Evolutionary conservation across 2,113 vertebrate species (phyloP).

Genomic region (Corvus hawaiiensis): DNA sequence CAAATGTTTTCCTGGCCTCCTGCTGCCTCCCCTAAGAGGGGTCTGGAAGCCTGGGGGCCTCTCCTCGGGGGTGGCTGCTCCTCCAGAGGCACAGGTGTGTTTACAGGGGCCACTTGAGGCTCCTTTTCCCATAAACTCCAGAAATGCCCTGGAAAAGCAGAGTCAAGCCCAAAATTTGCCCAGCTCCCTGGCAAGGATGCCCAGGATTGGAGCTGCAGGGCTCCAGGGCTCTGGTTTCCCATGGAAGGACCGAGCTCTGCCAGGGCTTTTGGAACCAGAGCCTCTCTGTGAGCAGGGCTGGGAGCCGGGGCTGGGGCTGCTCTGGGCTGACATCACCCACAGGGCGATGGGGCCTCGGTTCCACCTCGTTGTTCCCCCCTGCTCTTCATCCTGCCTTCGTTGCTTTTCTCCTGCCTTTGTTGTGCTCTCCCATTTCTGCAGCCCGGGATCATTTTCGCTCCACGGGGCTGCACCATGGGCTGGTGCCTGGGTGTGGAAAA

Average conservation of each 20-base stretch:
- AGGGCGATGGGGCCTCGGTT: accelerated
- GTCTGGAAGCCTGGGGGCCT: too few relatives aligned
- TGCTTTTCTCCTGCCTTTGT: not conserved
- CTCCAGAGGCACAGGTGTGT: not conserved
- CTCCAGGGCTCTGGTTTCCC: not conserved
- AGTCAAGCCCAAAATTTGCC: not conserved
- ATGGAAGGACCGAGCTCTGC: not conserved
- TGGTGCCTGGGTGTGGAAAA: not conserved
- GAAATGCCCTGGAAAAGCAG: not conserved
- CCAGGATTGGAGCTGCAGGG: not conserved
- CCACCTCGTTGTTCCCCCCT: not conserved
- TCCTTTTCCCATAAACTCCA: not conserved
- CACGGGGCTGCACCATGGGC: accelerated
- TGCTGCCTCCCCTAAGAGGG: not conserved
- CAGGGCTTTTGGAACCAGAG: not conserved
- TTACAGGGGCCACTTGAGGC: not conserved
- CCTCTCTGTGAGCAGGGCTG: not conserved
- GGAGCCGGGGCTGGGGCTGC: not conserved
- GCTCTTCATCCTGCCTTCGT: not conserved
- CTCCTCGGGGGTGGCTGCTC: not conserved
- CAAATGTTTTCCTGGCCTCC: not conserved
- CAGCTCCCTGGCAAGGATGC: not conserved
- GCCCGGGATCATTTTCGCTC: not conserved
- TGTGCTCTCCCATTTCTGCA: not conserved
- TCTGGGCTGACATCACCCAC: not conserved